These are phyloP conservation scores for Galerucella pusilla DNA, from an alignment of 2,888 invertebrate species.

Conservation along the genomic window DNA sequence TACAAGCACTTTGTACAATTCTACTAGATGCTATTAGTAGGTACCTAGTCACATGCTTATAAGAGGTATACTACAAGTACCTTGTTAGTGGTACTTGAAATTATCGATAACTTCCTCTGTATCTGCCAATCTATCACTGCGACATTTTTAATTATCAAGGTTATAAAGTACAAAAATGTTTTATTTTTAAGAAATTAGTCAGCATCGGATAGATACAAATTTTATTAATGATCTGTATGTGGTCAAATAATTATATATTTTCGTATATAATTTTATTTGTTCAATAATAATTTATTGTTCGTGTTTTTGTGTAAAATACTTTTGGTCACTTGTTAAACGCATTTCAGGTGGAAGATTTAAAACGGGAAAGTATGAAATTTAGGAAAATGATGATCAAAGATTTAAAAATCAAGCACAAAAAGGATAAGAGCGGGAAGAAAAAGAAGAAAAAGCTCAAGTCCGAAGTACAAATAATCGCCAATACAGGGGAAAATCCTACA, in stretches of 20 bases:
- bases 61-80: too few species aligned
- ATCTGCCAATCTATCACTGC: too few species aligned
- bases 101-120: too few species aligned
- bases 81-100: too few species aligned
- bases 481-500: conserved; percentile 70
- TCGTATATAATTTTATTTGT: not conserved
- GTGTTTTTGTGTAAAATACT: not conserved
- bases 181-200: not conserved
- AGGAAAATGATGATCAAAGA: conserved; percentile 86
- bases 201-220: too few species aligned
- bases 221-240: not conserved
- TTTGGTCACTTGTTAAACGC: not conserved
- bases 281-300: not conserved
- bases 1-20: too few species aligned
- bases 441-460: conserved; percentile 69
- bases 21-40: too few species aligned
- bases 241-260: not conserved
- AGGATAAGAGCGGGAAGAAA: conserved; percentile 68
- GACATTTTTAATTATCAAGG: too few species aligned
- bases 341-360: conserved; percentile 79
- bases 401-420: conserved; percentile 77
- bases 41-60: too few species aligned
- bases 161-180: not conserved
- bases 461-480: conserved; percentile 69
- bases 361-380: conserved; percentile 88